Evolutionary conservation across 2,113 vertebrate genomes (phyloP).

Genomic region (human): GRCh38 chr4:21381501-21382000

Average conservation of each 20-base stretch:
- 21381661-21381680: neutral
- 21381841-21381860: neutral
- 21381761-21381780: neutral
- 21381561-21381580: neutral
- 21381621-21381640: neutral
- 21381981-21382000: neutral
- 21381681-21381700: neutral
- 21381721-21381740: neutral
- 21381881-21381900: neutral
- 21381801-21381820: neutral
- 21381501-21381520: neutral
- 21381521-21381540: neutral
- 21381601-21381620: conserved; percentile 22
- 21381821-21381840: neutral
- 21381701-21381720: neutral
- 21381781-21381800: conserved; percentile 14
- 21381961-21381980: neutral
- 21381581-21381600: neutral
- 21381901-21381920: neutral
- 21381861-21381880: neutral
- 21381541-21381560: neutral
- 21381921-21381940: neutral
- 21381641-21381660: conserved; percentile 6
- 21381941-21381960: neutral
- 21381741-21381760: neutral